Conservation (phyloP, 1,140 invertebrate species). For the Subanguina moxae region DNA sequence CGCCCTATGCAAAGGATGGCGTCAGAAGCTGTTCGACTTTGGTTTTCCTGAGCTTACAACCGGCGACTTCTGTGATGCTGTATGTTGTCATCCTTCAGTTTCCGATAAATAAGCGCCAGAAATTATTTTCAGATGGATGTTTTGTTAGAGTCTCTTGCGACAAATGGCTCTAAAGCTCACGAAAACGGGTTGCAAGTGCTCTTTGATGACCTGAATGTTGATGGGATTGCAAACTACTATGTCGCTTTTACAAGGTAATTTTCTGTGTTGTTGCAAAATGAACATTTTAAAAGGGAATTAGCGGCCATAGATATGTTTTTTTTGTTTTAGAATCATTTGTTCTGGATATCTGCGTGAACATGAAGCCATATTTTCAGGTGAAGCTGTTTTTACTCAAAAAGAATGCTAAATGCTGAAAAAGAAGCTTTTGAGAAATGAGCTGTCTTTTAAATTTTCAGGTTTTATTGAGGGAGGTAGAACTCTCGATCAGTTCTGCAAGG, state of each 20-base stretch:
- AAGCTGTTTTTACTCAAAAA: too few relatives aligned
- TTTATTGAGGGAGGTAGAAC: slow-evolving; percentile 45
- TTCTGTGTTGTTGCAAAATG: background rate
- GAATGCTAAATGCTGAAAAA: too few relatives aligned
- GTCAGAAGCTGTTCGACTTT: slow-evolving; percentile 21
- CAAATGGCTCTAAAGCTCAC: slow-evolving; percentile 26
- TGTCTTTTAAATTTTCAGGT: slow-evolving; percentile 10
- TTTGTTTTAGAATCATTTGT: slow-evolving; percentile 36
- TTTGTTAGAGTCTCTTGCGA: slow-evolving; percentile 28
- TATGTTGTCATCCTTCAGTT: slow-evolving; percentile 22
- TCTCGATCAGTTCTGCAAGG: slow-evolving; percentile 39
- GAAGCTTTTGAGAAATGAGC: too few relatives aligned
- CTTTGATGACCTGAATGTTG: slow-evolving; percentile 45
- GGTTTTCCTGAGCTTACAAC: slow-evolving; percentile 53
- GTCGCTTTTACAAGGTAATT: slow-evolving; percentile 17
- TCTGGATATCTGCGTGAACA: slow-evolving; percentile 47
- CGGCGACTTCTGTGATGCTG: slow-evolving; percentile 49
- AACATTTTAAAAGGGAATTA: too few relatives aligned
- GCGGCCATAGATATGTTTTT: too few relatives aligned
- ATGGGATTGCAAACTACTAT: slow-evolving; percentile 45
- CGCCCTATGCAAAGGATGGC: slow-evolving; percentile 36
- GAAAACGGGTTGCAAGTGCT: slow-evolving; percentile 13
- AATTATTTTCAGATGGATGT: slow-evolving; percentile 39
- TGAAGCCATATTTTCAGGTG: slow-evolving; percentile 28
- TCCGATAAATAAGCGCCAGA: background rate